Percentiles rank a stretch among this genome's conserved stretches.
Evolutionary conservation across 2,113 vertebrate genomes (phyloP).

Genomic region (Stegostoma tigrinum): DNA sequence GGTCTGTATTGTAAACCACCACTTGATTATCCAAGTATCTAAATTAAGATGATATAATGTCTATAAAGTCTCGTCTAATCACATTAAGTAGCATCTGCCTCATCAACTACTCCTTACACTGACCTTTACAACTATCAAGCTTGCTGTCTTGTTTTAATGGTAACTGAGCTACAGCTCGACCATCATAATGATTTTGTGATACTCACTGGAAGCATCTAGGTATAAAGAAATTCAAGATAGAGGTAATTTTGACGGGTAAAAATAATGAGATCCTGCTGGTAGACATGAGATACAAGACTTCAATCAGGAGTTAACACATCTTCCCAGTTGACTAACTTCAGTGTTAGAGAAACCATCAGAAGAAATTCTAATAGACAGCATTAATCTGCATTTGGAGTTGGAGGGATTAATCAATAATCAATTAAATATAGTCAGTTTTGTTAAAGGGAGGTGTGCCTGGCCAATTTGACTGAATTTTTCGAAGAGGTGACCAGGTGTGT

Average conservation of each 20-base stretch:
- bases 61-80: neutral
- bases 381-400: too few relatives aligned
- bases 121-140: neutral
- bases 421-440: too few relatives aligned
- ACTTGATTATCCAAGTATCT: neutral
- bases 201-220: neutral
- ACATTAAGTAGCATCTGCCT: neutral
- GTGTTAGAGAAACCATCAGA: too few relatives aligned
- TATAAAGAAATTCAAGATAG: neutral
- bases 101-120: neutral
- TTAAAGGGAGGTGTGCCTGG: too few relatives aligned
- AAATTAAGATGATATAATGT: neutral
- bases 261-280: neutral
- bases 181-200: neutral
- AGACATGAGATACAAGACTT: neutral
- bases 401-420: too few relatives aligned
- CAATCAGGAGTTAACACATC: neutral
- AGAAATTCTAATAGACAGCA: too few relatives aligned
- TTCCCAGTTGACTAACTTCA: too few relatives aligned
- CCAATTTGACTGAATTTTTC: too few relatives aligned
- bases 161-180: neutral
- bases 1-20: neutral
- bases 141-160: neutral
- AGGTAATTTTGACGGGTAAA: neutral
- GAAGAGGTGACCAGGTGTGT: too few relatives aligned